Evolutionary conservation across 2,888 invertebrate genomes (phyloP), one percentile per base, ranked within the genome.

Genomic region (Drosophila niveifrons): DNA sequence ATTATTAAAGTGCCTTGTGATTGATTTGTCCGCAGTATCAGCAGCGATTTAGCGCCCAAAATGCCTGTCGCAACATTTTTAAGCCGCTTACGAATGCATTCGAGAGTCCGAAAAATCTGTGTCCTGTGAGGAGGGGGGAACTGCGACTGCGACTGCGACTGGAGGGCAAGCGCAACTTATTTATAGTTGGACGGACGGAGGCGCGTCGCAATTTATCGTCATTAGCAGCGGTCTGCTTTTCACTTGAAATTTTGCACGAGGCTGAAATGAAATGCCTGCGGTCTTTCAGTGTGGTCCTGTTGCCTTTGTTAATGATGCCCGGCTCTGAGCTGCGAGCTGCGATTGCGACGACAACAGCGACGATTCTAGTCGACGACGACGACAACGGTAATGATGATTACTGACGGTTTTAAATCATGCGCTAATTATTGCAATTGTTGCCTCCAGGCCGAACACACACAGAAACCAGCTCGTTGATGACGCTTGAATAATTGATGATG

Each of bases 371-470:
- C 79, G 46, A 62, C 72, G 63, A 43, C 78, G 44, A 70, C 89
- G 78, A 87, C 82, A 87, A 71, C 78, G 75, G 87, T 85, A 85
- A 85, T 85, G 85, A 85, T 85, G 85, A 85, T 85, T 85, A 89
- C 85, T 90, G 90, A 78, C 87, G 90, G 85, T 75, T 90, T 85
- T 85, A 85, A 85, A 85, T 85, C 85, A 90, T 85, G 65, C 90
- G 85, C 85, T 85, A 85, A 85, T 85, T 88, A 85, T 85, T 85
- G 90, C 85, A 88, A 85, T 90, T 90, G 87, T 86, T 83, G 89
- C 59, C 64, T 43, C 52, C 48, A 71, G 64, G 46, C 53, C 43
- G 55, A 63, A 31, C 9, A 57, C 43, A 51, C 70, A 31, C 31
- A 57, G 13, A 23, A 53, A 28, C 44, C 62, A 50, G 29, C 68